Percentiles rank a stretch among this genome's conserved stretches.
Evolutionary conservation across 2,113 vertebrate genomes (phyloP).

Genomic region (Calyptommatus sinebrachiatus): DNA sequence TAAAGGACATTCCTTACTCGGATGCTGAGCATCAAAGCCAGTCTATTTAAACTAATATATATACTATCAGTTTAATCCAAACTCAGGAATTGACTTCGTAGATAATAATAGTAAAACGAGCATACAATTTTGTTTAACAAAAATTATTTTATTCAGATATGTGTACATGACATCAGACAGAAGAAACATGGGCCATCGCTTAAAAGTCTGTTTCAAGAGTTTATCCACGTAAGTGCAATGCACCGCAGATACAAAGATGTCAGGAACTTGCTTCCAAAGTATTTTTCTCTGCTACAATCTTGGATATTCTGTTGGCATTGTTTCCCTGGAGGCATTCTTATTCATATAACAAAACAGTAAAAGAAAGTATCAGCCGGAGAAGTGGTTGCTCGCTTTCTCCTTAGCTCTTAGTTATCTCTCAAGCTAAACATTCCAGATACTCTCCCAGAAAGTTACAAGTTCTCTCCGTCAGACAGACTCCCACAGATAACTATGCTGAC

Average conservation of each 20-base stretch:
- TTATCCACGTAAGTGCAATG: neutral
- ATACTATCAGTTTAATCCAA: neutral
- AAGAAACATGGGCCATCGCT: no score
- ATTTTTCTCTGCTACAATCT: neutral
- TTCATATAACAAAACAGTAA: slow-evolving; percentile 6
- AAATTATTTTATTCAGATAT: no score
- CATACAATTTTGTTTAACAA: no score
- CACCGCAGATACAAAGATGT: neutral
- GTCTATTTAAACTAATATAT: no score
- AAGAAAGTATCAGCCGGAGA: slow-evolving; percentile 51
- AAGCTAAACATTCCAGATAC: neutral
- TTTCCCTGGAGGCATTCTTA: no score
- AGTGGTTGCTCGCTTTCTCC: slow-evolving; percentile 39
- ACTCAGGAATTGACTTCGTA: neutral
- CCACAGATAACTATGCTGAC: neutral
- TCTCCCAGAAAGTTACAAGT: neutral
- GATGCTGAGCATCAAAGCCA: no score
- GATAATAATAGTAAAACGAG: no score
- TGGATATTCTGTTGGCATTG: neutral
- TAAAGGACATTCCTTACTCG: no score
- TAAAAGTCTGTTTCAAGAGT: no score
- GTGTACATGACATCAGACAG: no score
- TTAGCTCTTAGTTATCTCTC: slow-evolving; percentile 1
- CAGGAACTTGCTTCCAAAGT: neutral
- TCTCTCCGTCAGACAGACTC: neutral